Evolutionary conservation across 2,113 vertebrate genomes (phyloP), one percentile per base, ranked within the genome.

Genomic region (Cottus gobio): DNA sequence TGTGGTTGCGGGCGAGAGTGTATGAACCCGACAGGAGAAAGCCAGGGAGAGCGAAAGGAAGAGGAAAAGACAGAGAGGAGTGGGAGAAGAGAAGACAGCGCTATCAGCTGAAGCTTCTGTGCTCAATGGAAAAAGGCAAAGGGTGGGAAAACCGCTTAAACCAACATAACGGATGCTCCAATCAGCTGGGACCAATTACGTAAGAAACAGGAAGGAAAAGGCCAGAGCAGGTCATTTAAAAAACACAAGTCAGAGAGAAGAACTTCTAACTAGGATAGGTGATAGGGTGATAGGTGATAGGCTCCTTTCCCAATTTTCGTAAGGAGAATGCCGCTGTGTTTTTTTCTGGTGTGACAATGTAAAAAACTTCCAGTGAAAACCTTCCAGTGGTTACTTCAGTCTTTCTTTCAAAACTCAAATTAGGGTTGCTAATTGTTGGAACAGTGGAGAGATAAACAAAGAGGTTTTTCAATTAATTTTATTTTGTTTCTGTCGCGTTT

Each of bases 101-200:
- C 39, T 78, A 81, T 78, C 50, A 69, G 63, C 61, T 71, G 18
- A 76, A 54, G 37, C 71, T 73, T 75, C 50, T 63, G 61, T 50
- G 36, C 54, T 61, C 48, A 42, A 1, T 67, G 66, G 71, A 66
- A 68, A 37, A 22, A 6, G 66, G 67, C 15, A 13, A 78, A 77
- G 48, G 52, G 74, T 18, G 31, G 46, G 75, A 83, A 78, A 68
- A 61, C 15, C 65, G 71, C 61, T 76, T 75, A 57, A 79, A 82
- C 42, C 61, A 56, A 78, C 77, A 74, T 66, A 36, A 73, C 62
- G 30, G 75, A 73, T 50, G 26, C 60, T 67, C 44, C 68, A 61
- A 82, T 84, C 79, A 70, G n/a, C 31, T 46, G n/a, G 9, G 60
- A 58, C 42, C 63, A 36, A 50, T 69, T 62, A 72, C 44, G n/a